These are phyloP conservation scores for Atractosteus spatula DNA, from an alignment of 2,113 vertebrate species.

Conservation along the genomic window DNA sequence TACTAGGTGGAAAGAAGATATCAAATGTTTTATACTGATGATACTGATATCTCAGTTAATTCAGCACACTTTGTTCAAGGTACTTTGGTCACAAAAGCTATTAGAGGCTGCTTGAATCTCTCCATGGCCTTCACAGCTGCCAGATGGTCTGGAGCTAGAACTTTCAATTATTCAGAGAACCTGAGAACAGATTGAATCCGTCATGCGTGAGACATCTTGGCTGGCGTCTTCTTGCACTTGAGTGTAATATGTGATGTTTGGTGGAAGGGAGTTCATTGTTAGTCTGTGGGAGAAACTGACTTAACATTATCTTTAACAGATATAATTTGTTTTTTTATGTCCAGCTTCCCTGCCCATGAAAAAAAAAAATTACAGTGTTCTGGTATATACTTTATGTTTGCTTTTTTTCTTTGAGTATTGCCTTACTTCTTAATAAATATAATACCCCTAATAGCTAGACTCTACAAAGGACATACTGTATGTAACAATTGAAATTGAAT, in stretches of 20 bases:
- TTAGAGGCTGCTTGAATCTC: constrained; percentile 36
- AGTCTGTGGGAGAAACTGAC: too few relatives aligned
- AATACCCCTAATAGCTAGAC: too few relatives aligned
- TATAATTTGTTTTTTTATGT: too few relatives aligned
- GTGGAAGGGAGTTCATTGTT: neutral
- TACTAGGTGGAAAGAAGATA: constrained; percentile 3
- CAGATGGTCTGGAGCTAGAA: constrained; percentile 52
- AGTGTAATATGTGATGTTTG: constrained; percentile 24
- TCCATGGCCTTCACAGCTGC: constrained; percentile 27
- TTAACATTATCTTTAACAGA: too few relatives aligned
- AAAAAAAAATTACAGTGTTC: too few relatives aligned
- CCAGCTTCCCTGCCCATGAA: too few relatives aligned
- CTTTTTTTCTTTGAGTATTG: too few relatives aligned
- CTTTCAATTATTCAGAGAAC: constrained; percentile 60
- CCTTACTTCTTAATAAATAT: too few relatives aligned
- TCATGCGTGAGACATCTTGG: constrained; percentile 49
- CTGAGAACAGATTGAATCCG: constrained; percentile 53
- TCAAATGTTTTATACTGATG: neutral
- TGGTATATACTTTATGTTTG: too few relatives aligned
- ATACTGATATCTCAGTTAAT: constrained; percentile 12
- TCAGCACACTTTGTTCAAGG: neutral
- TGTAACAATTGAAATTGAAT: too few relatives aligned
- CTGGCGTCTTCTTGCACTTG: constrained; percentile 29
- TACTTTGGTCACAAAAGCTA: constrained; percentile 27
- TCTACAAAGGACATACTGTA: too few relatives aligned